Conservation (phyloP, 2,113 vertebrate species). For the Nycticebus coucang region DNA sequence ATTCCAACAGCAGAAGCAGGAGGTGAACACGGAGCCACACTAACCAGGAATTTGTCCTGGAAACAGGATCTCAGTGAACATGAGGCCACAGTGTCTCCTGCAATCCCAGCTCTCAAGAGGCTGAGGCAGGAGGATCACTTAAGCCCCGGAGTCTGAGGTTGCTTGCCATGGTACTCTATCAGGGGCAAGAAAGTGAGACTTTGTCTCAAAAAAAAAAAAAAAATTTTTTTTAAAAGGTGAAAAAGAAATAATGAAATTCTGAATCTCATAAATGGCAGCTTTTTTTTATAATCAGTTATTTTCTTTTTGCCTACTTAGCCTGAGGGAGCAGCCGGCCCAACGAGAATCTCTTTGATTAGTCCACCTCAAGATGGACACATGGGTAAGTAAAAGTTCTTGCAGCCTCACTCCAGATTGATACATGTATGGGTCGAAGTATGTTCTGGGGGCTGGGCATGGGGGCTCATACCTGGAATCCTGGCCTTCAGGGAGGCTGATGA, state of each 20-base stretch:
- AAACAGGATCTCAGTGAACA: neutral
- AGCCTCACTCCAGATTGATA: neutral
- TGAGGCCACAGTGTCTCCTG: too few relatives aligned
- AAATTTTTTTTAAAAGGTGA: too few relatives aligned
- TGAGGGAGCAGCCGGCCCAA: conserved; percentile 71
- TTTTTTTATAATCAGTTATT: neutral
- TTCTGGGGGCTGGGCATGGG: neutral
- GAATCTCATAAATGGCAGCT: neutral
- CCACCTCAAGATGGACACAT: conserved; percentile 86
- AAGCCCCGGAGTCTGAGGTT: too few relatives aligned
- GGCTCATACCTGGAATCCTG: too few relatives aligned
- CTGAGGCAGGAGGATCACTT: too few relatives aligned
- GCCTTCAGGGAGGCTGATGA: too few relatives aligned
- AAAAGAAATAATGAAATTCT: neutral
- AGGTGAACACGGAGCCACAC: neutral
- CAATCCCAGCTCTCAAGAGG: too few relatives aligned
- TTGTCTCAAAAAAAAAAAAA: too few relatives aligned
- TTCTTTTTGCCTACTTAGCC: conserved; percentile 79
- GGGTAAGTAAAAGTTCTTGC: conserved; percentile 82
- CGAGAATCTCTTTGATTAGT: conserved; percentile 88
- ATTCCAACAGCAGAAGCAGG: neutral
- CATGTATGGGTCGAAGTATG: neutral
- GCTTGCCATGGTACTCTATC: too few relatives aligned
- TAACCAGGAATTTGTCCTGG: too few relatives aligned
- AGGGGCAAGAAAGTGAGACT: too few relatives aligned